Conservation (phyloP, 2,888 invertebrate species). For the Ophioninae sp. region DNA sequence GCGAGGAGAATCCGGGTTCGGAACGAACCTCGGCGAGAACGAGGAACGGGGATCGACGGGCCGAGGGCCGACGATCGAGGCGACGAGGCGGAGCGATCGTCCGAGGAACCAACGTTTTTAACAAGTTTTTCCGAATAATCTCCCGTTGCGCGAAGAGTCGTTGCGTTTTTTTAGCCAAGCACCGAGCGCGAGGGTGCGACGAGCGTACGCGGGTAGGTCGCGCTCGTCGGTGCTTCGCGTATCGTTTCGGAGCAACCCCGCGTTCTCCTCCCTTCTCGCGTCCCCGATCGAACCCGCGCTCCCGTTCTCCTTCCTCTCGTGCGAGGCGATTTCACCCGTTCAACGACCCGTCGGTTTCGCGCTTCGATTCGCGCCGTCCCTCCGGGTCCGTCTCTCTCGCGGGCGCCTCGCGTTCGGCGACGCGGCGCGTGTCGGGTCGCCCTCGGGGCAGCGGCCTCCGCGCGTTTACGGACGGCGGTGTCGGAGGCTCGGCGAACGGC, state of each 20-base stretch:
- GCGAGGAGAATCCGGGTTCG: conserved; percentile 11
- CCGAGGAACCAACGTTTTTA: too few species aligned
- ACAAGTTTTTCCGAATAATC: too few species aligned
- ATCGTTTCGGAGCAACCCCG: conserved; percentile 10
- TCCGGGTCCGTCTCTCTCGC: neutral
- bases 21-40: neutral
- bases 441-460: conserved; percentile 22
- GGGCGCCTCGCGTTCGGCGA: too few species aligned
- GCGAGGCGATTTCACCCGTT: conserved; percentile 52
- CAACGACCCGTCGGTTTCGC: conserved; percentile 61
- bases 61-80: neutral
- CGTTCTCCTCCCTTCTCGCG: conserved; percentile 22
- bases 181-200: neutral
- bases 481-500: neutral
- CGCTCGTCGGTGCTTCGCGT: conserved; percentile 1
- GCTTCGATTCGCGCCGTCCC: conserved; percentile 53
- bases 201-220: neutral
- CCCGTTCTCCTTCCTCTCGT: conserved; percentile 8
- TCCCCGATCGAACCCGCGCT: conserved; percentile 36
- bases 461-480: neutral
- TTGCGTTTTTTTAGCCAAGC: too few species aligned
- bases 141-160: too few species aligned
- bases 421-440: conserved; percentile 2
- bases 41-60: too few species aligned
- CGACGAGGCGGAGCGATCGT: neutral